These are phyloP conservation scores for Hemicordylus capensis DNA, from an alignment of 2,113 vertebrate genomes.

Conservation along the genomic window DNA sequence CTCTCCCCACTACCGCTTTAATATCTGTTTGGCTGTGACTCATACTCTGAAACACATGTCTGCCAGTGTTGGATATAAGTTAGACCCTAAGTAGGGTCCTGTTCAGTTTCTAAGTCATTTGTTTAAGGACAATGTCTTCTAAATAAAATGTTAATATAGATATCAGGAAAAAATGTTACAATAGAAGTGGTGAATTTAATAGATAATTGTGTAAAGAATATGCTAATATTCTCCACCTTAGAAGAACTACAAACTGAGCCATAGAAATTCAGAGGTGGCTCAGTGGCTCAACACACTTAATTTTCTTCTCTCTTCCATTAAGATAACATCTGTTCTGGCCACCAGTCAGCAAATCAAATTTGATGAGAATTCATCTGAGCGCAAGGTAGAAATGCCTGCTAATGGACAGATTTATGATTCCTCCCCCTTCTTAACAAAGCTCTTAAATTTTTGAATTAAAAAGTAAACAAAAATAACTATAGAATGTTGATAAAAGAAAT, in stretches of 20 bases:
- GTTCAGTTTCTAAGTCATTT: neutral
- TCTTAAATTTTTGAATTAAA: constrained; percentile 52
- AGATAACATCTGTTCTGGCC: constrained; percentile 73
- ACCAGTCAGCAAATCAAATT: constrained; percentile 75
- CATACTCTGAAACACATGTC: neutral
- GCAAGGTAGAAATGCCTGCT: constrained; percentile 65
- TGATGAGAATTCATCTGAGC: constrained; percentile 68
- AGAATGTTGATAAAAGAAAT: constrained; percentile 21
- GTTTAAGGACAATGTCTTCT: neutral
- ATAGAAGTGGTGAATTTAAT: neutral
- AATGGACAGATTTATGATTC: constrained; percentile 62
- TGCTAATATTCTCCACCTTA: constrained; percentile 38
- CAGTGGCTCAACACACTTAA: constrained; percentile 61
- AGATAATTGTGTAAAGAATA: constrained; percentile 21
- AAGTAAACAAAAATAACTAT: constrained; percentile 49
- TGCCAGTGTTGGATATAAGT: neutral
- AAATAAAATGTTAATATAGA: neutral
- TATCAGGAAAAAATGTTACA: neutral
- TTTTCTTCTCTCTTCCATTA: constrained; percentile 69
- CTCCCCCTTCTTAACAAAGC: constrained; percentile 41
- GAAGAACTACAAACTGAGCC: constrained; percentile 39
- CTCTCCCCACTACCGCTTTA: neutral
- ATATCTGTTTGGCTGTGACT: constrained; percentile 1
- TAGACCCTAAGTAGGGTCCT: neutral
- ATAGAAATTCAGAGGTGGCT: constrained; percentile 63